Base-by-base conservation (phyloP, 2,888 invertebrate species). In the Cosmia trapezina region DNA sequence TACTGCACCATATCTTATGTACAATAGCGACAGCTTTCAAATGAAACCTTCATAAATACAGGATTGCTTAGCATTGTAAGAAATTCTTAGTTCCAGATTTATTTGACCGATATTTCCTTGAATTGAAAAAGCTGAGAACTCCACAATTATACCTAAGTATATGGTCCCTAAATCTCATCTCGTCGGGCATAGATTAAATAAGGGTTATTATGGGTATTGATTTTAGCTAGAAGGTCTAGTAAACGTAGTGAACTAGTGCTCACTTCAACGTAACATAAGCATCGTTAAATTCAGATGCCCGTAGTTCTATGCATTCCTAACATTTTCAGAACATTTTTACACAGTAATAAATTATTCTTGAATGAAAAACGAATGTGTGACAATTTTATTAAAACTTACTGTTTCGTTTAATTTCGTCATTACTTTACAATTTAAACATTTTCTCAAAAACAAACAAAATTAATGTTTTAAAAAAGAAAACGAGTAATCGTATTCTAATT, bases 101-200 rank as follows among this genome's bases (percentile, higher is more conserved):
- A 54, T 64, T 70, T 63, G 47, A 54, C 47, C 33, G 60, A 60
- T 41, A 69, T 76, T 45, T 75, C 37, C 22, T 63, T 63, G 45
- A 51, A 76, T 53, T 70, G 51, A 59, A 60, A 75, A 57, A 51
- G 17, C 63, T 60, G 62, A 63, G 47, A 53, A 63, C 41, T 43
- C 41, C 19, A 47, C 47, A 70, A 70, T 59, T 63, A 61, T 66
- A 17, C 43, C 14, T 61, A 17, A 19, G 43, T 70, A 64, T 63
- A n/a, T 51, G 53, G 12, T 43, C 19, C 19, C 19, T 75, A 62
- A 73, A 76, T 70, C 62, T 43, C 41, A 53, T 22, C 51, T 47
- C n/a, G n/a, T n/a, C n/a, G n/a, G 41, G 47, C 14, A 70, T 41
- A 59, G 53, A 70, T 75, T 59, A 33, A 62, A 51, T 70, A 70